phyloP scores from a whole-genome alignment of 2,113 vertebrate species.

The Sus scrofa region T2T-Sscrofa CM000812.6:218131501-218132000 shows the following conservation, averaged over 20 bases:
- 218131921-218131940: too few species aligned
- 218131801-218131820: neutral
- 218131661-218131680: neutral
- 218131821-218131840: neutral
- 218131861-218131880: neutral
- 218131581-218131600: neutral
- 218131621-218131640: neutral
- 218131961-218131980: too few species aligned
- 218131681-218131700: neutral
- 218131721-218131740: too few species aligned
- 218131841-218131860: neutral
- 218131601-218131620: neutral
- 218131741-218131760: too few species aligned
- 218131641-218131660: neutral
- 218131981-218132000: too few species aligned
- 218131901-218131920: too few species aligned
- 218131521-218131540: neutral
- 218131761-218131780: neutral
- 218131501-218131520: neutral
- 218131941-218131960: too few species aligned
- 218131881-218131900: too few species aligned
- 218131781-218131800: neutral
- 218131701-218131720: neutral
- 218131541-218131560: slow-evolving; percentile 10
- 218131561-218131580: neutral